phyloP scores from a whole-genome alignment of 2,888 invertebrate genomes.

The Nomada goodeniana region DNA sequence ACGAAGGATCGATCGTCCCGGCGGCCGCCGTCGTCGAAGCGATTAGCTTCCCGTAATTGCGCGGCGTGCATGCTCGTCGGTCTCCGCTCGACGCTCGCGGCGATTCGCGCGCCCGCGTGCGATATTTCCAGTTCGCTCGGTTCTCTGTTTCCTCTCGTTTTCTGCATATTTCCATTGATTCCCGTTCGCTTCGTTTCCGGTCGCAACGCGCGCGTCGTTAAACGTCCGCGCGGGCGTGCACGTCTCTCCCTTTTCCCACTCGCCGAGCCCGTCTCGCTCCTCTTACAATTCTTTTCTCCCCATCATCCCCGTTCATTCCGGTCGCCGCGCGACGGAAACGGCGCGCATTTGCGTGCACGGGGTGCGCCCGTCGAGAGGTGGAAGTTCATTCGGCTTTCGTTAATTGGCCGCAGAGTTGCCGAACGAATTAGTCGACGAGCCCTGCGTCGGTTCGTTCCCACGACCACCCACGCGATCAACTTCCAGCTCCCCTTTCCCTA shows the following conservation, averaged over 20 bases:
- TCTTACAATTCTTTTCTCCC: not conserved
- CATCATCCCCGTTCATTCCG: not conserved
- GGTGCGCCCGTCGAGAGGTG: conserved; percentile 35
- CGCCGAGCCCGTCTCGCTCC: not conserved
- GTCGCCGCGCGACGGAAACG: not conserved
- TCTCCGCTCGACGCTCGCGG: conserved; percentile 39
- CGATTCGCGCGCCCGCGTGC: conserved; percentile 20
- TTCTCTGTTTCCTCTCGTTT: conserved; percentile 9
- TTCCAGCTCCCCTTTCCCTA: not conserved
- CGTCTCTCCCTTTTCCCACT: not conserved
- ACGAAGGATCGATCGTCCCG: conserved; percentile 46
- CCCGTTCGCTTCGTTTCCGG: no score
- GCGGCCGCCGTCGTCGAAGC: conserved; percentile 2
- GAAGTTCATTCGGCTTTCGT: conserved; percentile 39
- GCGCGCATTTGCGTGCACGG: not conserved
- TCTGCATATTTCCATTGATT: no score
- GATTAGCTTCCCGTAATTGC: conserved; percentile 7
- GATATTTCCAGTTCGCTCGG: conserved; percentile 8
- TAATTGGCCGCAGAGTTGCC: conserved; percentile 65
- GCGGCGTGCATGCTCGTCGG: no score
- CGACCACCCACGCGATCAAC: conserved; percentile 24
- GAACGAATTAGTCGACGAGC: conserved; percentile 57
- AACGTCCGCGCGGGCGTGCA: no score
- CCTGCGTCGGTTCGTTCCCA: conserved; percentile 36
- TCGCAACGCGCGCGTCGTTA: no score